A percentile compares a stretch with the other conserved stretches of the same genome.
Conservation (phyloP, 2,888 invertebrate genomes). For the Bellardia pandia region DNA sequence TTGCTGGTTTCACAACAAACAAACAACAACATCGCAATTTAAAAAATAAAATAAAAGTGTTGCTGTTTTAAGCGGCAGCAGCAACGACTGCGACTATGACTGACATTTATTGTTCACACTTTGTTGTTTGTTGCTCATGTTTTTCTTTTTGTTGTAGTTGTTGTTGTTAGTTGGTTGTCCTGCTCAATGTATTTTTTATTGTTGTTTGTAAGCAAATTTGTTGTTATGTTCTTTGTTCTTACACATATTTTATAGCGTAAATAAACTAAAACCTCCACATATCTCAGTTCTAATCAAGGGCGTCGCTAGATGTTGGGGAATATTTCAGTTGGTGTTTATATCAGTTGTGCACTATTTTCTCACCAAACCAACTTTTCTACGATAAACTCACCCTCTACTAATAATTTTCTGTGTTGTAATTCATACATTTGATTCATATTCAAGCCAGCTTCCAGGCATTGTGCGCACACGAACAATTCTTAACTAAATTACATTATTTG, state of each 20-base stretch:
- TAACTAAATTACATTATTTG: too few species aligned
- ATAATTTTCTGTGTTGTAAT: too few species aligned
- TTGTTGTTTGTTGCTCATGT: slow-evolving; percentile 45
- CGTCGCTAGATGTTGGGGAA: not conserved
- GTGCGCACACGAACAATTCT: too few species aligned
- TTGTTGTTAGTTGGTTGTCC: slow-evolving; percentile 24
- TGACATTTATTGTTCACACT: slow-evolving; percentile 70
- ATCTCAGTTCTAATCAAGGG: slow-evolving; percentile 22
- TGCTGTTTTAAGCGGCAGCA: not conserved
- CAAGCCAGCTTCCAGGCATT: too few species aligned
- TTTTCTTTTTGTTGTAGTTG: slow-evolving; percentile 20
- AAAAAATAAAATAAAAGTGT: not conserved
- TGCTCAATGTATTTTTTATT: slow-evolving; percentile 25
- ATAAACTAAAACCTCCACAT: slow-evolving; percentile 6
- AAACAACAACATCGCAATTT: slow-evolving; percentile 38
- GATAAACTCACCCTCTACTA: too few species aligned
- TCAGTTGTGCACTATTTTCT: too few species aligned
- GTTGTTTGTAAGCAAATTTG: slow-evolving; percentile 49
- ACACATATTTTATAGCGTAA: not conserved
- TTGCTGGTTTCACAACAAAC: slow-evolving; percentile 4
- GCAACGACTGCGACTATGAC: slow-evolving; percentile 33
- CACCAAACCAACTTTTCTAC: too few species aligned
- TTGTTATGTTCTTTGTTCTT: slow-evolving; percentile 26
- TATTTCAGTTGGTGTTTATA: not conserved
- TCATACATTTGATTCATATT: too few species aligned